phyloP scores from a whole-genome alignment of 2,113 vertebrate species.

The Rhinichthys klamathensis region DNA sequence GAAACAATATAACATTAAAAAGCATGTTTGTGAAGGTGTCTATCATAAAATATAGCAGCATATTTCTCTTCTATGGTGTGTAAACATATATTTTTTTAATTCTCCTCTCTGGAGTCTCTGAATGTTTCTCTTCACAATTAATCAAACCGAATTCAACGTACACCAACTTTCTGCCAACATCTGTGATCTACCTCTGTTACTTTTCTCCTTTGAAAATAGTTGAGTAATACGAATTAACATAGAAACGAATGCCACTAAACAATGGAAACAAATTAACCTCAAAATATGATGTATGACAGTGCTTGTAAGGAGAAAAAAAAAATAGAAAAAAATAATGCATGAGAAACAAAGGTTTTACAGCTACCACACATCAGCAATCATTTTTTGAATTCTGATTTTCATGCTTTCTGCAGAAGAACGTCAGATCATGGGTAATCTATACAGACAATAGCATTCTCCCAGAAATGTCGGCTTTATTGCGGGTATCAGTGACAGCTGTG shows the following conservation, averaged over 20 bases:
- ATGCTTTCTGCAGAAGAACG: not conserved
- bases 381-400: not conserved
- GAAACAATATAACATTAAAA: conserved; percentile 8
- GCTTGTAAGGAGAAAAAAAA: conserved; percentile 21
- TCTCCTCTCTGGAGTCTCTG: conserved; percentile 29
- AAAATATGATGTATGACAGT: conserved; percentile 37
- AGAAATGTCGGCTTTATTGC: conserved; percentile 11
- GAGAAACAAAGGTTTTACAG: conserved; percentile 12
- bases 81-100: not conserved
- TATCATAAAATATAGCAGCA: not conserved
- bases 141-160: not conserved
- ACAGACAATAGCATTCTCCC: conserved; percentile 22
- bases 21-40: not conserved
- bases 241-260: conserved; percentile 22
- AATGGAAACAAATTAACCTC: conserved; percentile 36
- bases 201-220: conserved; percentile 4
- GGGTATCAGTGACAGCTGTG: conserved; percentile 29
- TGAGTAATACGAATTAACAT: conserved; percentile 16
- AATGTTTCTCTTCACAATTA: not conserved
- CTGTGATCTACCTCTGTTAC: not conserved
- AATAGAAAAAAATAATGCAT: conserved; percentile 12
- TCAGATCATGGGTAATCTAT: not conserved
- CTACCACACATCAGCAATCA: not conserved
- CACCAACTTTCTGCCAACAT: not conserved
- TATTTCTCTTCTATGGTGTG: not conserved